Percentiles rank a stretch among this genome's conserved stretches.
Conservation (phyloP, 2,888 invertebrate genomes). For the Danaus chrysippus region DNA sequence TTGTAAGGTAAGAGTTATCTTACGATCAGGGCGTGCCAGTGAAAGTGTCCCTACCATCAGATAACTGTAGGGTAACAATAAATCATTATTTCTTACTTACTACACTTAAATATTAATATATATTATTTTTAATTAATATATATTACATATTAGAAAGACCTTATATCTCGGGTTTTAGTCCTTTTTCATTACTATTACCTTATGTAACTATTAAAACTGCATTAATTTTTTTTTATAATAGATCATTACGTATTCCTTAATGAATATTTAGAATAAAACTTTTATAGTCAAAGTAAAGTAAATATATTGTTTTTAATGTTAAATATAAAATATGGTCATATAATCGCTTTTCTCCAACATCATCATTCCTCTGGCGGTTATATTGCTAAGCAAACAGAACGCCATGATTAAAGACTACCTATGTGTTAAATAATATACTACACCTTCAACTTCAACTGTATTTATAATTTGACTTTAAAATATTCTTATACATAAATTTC, state of each 20-base stretch:
- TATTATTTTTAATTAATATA: too few species aligned
- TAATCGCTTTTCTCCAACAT: conserved; percentile 42
- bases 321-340: conserved; percentile 36
- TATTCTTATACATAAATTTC: not conserved
- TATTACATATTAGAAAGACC: too few species aligned
- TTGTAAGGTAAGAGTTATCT: conserved; percentile 44
- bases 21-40: conserved; percentile 53
- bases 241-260: not conserved
- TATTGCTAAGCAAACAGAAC: conserved; percentile 51
- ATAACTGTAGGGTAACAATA: conserved; percentile 37
- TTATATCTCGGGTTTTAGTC: too few species aligned
- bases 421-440: conserved; percentile 20
- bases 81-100: not conserved
- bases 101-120: too few species aligned
- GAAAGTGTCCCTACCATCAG: conserved; percentile 65
- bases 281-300: not conserved
- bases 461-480: not conserved
- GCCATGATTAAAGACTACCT: conserved; percentile 46
- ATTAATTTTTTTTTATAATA: too few species aligned
- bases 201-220: too few species aligned
- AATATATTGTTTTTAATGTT: not conserved
- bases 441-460: conserved; percentile 11
- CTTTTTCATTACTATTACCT: too few species aligned
- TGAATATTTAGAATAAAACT: not conserved
- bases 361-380: conserved; percentile 42